A percentile compares a stretch with the other conserved stretches of the same genome.
Conservation (phyloP, 30 jellyfish, hydroid and myxozoan genomes). For the Aurelia sp. region DNA sequence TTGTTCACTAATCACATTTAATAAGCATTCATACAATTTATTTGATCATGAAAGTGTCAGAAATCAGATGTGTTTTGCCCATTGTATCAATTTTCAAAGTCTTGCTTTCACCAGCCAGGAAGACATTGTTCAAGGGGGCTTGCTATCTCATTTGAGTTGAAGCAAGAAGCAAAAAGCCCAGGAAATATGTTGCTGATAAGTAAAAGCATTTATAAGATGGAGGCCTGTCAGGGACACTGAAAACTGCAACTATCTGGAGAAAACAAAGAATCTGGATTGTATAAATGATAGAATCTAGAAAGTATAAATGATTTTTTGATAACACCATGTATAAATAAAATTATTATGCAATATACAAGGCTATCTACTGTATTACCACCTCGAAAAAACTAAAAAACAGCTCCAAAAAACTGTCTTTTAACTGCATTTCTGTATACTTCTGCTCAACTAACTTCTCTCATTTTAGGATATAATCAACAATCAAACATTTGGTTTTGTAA, state of each 20-base stretch:
- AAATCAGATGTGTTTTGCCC: not conserved
- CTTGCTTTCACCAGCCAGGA: not conserved
- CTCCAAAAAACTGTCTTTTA: no score
- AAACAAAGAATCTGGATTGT: not conserved
- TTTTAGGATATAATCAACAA: constrained; percentile 12
- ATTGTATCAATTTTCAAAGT: not conserved
- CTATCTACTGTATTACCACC: no score
- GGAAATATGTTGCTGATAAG: not conserved
- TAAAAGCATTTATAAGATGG: no score
- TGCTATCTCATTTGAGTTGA: not conserved
- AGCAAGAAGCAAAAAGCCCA: not conserved
- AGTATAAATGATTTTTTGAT: no score
- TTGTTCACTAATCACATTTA: not conserved
- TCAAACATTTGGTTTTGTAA: not conserved
- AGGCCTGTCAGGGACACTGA: not conserved
- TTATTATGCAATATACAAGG: not conserved
- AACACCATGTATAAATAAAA: not conserved
- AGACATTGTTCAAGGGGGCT: not conserved
- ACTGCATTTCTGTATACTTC: no score
- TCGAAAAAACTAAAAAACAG: no score
- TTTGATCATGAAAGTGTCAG: not conserved
- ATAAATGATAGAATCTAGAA: no score
- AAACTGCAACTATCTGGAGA: not conserved
- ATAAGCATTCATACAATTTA: not conserved
- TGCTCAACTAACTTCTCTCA: not conserved